Evolutionary conservation across 1,140 invertebrate genomes (phyloP).

Genomic region (Cardiocondyla obscurior): DNA sequence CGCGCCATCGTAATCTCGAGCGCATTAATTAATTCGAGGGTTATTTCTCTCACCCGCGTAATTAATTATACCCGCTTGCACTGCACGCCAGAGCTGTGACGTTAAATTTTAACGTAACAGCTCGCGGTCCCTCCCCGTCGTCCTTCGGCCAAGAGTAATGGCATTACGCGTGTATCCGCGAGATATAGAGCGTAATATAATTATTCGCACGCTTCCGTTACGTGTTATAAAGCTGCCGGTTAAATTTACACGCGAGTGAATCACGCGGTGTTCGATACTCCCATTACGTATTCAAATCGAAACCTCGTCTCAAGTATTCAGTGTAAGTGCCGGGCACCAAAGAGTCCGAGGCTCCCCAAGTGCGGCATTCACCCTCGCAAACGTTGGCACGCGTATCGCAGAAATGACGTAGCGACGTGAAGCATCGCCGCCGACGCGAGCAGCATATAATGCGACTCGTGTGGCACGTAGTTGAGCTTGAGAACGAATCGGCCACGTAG

Average conservation of each 20-base stretch:
- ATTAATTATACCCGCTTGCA: background rate
- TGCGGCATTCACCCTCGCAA: background rate
- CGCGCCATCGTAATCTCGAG: slow-evolving; percentile 9
- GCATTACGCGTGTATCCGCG: background rate
- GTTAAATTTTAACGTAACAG: slow-evolving; percentile 20
- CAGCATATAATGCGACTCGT: background rate
- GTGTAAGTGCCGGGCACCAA: slow-evolving; percentile 1
- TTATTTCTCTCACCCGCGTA: slow-evolving; percentile 20
- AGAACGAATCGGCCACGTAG: background rate
- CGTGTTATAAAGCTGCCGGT: background rate
- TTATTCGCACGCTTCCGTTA: slow-evolving; percentile 23
- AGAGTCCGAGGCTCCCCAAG: background rate
- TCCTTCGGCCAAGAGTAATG: background rate
- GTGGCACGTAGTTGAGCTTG: background rate
- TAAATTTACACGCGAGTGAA: slow-evolving; percentile 28
- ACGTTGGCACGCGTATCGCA: background rate
- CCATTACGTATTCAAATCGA: slow-evolving; percentile 41
- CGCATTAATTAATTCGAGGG: slow-evolving; percentile 45
- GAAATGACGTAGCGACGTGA: background rate
- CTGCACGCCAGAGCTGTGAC: background rate
- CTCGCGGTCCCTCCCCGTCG: background rate
- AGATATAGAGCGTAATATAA: slow-evolving; percentile 6
- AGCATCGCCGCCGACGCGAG: background rate
- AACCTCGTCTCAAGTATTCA: background rate
- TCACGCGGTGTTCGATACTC: slow-evolving; percentile 5